Conservation (phyloP, 1,140 invertebrate genomes). For the Neodiprion pinetum region DNA sequence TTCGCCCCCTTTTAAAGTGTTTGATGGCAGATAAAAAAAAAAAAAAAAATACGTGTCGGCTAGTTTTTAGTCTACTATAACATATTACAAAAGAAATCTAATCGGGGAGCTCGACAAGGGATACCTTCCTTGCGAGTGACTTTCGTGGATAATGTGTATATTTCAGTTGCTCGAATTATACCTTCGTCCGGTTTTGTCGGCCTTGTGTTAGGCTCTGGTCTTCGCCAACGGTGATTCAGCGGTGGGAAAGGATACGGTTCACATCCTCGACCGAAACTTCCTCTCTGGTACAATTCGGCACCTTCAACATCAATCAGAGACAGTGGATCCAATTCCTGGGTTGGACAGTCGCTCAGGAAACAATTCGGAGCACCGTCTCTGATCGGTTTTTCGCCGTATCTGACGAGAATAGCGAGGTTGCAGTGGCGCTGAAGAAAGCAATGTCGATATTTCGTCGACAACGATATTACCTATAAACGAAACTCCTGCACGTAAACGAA, state of each 20-base stretch:
- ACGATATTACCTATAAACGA: conserved; percentile 71
- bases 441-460: conserved; percentile 9
- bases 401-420: conserved; percentile 41
- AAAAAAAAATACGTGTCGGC: no score
- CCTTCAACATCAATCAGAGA: conserved; percentile 63
- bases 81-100: background rate
- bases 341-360: conserved; percentile 74
- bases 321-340: conserved; percentile 67
- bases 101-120: conserved; percentile 17
- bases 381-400: conserved; percentile 61
- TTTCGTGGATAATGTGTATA: background rate
- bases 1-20: no score
- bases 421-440: background rate
- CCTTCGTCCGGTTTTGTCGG: conserved; percentile 20
- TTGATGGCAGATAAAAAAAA: no score
- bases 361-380: conserved; percentile 57
- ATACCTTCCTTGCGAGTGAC: background rate
- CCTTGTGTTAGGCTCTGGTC: background rate
- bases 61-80: no score
- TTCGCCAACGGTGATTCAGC: background rate
- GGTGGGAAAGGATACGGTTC: conserved; percentile 65
- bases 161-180: background rate
- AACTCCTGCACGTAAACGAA: conserved; percentile 78
- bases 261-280: conserved; percentile 80
- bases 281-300: conserved; percentile 78